Evolutionary conservation across 2,888 invertebrate species (phyloP), one percentile per base, ranked within the genome.

Genomic region (Lepidochrysops patricia): DNA sequence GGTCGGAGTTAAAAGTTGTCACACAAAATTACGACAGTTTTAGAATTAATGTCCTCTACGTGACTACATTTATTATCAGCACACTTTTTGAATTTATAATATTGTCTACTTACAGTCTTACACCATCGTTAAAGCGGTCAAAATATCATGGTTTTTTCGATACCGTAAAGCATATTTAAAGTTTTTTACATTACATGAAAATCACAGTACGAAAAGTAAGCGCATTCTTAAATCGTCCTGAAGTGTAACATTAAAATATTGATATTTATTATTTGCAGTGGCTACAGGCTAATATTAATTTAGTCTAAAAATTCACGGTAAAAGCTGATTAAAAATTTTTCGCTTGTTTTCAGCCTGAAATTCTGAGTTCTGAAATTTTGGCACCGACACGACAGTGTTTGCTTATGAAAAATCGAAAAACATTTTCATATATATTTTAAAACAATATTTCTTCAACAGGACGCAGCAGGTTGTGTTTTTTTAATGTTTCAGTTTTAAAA

Each of bases 401-500:
- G 12, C 13, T 29, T 29, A 29, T 29, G 6, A 49, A 49, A 49
- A 49, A 25, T n/a, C 37, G 23, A 43, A 43, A 43, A 43, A 43
- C 23, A 43, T 43, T 43, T 50, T 26, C 50, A 26, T 50, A 50
- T 50, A 50, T 7, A 26, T 50, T 50, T 50, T 3, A 50, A 26
- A 50, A 26, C 50, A 50, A 26, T n/a, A 50, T 50, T 25, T 50
- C 19, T 26, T 50, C 26, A 50, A 50, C 50, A n/a, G 50, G 50
- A 50, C 50, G 50, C 13, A 26, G 26, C 50, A 26, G n/a, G 50
- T 50, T 50, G 50, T 26, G 7, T 25, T n/a, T 49, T 50, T 26
- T 50, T n/a, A 50, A 50, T 50, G 50, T 50, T 50, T 50, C 50
- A 50, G 25, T 54, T 54, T 29, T 27, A 54, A n/a, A 54, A 54